A percentile compares a stretch with the other conserved stretches of the same genome.
Evolutionary conservation across 2,888 invertebrate genomes (phyloP).

Genomic region (Blastobasis lacticolella): DNA sequence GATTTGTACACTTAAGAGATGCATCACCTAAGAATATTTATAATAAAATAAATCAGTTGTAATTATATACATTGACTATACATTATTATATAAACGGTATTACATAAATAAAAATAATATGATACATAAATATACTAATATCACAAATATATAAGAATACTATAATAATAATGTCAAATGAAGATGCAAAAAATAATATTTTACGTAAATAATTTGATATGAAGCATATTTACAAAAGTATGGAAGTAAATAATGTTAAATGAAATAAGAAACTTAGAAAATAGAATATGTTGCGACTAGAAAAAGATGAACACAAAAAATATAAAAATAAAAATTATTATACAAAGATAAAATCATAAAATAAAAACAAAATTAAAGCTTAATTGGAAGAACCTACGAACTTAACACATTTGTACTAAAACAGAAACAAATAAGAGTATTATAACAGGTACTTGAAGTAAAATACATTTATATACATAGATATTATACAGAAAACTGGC

Average conservation of each 20-base stretch:
- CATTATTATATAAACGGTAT: conserved; percentile 10
- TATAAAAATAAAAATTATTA: conserved; percentile 21
- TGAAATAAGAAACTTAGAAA: neutral
- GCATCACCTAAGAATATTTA: conserved; percentile 26
- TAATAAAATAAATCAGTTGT: conserved; percentile 13
- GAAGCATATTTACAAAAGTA: conserved; percentile 67
- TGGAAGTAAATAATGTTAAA: conserved; percentile 16
- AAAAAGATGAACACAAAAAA: conserved; percentile 31
- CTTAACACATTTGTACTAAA: conserved; percentile 47
- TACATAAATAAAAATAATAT: neutral
- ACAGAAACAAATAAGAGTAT: conserved; percentile 30
- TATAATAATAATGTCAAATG: conserved; percentile 12
- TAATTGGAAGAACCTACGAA: conserved; percentile 24
- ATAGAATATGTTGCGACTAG: no score
- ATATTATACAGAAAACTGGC: conserved; percentile 21
- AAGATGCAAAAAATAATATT: conserved; percentile 58
- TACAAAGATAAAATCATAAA: conserved; percentile 21
- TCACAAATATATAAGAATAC: conserved; percentile 11
- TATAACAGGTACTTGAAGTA: conserved; percentile 51
- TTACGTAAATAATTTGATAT: conserved; percentile 55
- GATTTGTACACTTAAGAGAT: conserved; percentile 28
- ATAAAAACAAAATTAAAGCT: conserved; percentile 46
- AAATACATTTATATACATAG: conserved; percentile 11
- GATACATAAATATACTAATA: conserved; percentile 3
- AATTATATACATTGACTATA: conserved; percentile 16